Conservation (phyloP, 1,140 invertebrate species). For the Trachymyrmex cornetzi region DNA sequence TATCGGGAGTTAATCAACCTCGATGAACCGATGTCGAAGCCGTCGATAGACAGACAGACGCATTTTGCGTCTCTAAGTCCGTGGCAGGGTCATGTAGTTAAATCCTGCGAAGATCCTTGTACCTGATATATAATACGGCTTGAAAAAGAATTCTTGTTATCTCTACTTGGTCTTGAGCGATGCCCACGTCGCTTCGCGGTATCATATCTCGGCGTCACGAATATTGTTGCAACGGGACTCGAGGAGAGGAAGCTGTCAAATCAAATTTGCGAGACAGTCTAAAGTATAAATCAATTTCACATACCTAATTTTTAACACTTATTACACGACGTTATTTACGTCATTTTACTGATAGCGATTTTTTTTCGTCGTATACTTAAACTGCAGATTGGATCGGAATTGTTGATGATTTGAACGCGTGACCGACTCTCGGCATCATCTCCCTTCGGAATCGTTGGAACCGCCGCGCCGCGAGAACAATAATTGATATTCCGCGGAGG, state of each 20-base stretch:
- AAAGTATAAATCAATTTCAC: constrained; percentile 40
- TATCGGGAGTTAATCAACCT: constrained; percentile 63
- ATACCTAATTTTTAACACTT: not conserved
- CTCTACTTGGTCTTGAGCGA: constrained; percentile 37
- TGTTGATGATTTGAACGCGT: not conserved
- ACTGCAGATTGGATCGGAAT: not conserved
- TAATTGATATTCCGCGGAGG: constrained; percentile 77
- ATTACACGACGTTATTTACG: not conserved
- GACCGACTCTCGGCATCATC: not conserved
- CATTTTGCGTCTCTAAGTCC: constrained; percentile 36
- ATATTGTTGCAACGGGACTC: constrained; percentile 54
- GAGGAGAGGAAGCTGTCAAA: constrained; percentile 31
- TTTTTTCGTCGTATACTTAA: no score
- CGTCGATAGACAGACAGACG: constrained; percentile 55
- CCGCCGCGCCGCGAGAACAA: constrained; percentile 71
- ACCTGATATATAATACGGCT: constrained; percentile 49
- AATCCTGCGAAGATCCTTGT: constrained; percentile 43
- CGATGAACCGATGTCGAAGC: constrained; percentile 60
- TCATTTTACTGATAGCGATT: not conserved
- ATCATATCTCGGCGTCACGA: constrained; percentile 32
- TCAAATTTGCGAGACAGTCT: constrained; percentile 44
- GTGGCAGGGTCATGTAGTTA: constrained; percentile 50
- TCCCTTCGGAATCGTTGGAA: not conserved
- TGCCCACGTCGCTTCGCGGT: constrained; percentile 15
- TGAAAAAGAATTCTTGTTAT: constrained; percentile 34